Conservation (phyloP, 2,113 vertebrate species). For the Pontoporia blainvillei region DNA sequence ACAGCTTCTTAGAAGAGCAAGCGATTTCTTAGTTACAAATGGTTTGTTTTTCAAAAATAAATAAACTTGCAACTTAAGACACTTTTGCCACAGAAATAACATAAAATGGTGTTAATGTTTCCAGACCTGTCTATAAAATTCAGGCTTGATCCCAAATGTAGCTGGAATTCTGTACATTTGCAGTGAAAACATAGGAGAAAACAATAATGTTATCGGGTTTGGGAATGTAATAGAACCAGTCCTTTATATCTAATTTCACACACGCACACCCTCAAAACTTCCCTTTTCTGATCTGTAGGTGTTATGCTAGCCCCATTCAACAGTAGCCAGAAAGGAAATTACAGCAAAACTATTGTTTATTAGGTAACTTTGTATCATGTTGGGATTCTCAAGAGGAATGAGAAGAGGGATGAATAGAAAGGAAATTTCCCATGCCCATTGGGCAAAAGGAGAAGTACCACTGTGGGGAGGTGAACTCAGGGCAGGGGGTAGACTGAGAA, state of each 20-base stretch:
- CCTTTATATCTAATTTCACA: not conserved
- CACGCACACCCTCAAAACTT: not conserved
- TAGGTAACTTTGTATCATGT: not conserved
- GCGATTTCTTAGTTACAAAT: not conserved
- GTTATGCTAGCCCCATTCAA: not conserved
- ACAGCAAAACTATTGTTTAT: not conserved
- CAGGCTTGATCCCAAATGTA: not conserved
- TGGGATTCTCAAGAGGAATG: constrained; percentile 3
- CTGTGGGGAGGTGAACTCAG: not conserved
- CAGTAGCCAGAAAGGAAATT: not conserved
- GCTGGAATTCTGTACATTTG: not conserved
- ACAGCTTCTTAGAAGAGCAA: constrained; percentile 30
- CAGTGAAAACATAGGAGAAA: not conserved
- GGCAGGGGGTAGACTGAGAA: not conserved
- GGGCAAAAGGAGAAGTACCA: not conserved
- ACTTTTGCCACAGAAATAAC: not conserved
- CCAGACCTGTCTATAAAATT: constrained; percentile 11
- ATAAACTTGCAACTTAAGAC: constrained; percentile 31
- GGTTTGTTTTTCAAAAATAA: constrained; percentile 17
- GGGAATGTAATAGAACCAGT: not conserved
- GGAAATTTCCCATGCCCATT: not conserved
- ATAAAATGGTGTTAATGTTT: not conserved
- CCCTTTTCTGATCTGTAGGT: not conserved
- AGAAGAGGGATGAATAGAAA: not conserved
- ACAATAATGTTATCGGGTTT: not conserved